Base-by-base conservation (phyloP, 2,888 invertebrate genomes). In the Amphimallon solstitiale region DNA sequence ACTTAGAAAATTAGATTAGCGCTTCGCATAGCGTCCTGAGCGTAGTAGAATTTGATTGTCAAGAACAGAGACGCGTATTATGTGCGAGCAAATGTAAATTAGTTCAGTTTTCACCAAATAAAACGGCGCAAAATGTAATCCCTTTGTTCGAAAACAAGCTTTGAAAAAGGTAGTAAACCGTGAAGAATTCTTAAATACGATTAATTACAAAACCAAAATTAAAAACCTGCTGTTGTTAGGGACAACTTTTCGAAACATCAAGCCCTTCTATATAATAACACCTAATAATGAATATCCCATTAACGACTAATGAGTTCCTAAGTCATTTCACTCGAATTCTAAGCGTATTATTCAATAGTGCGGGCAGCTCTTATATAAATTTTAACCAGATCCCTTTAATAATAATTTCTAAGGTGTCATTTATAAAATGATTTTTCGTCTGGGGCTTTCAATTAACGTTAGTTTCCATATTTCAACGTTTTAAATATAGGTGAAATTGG, bases 271-370 rank as follows among this genome's bases (percentile, higher is more conserved):
- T 29, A 29, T 29, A 29, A 29, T 56, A 67, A 72, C 69, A 72
- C 70, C 69, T 71, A 70, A 29, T 29, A 68, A 72, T 70, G 70
- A 71, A 70, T 72, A 69, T 66, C 69, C 69, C 69, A 70, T 71
- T 72, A 71, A 69, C 62, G 69, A 67, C 70, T 71, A 72, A 72
- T 69, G 69, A 72, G 71, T 71, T 72, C 68, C 66, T 65, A 70
- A 70, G 70, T 69, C 67, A 70, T 60, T 72, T 71, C 68, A 68
- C 66, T 66, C 46, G 46, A 70, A 70, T 71, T 46, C 69, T 23
- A 21, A 51, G 52, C 65, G 68, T 67, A 72, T 66, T 63, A 68
- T 71, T 71, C 65, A 65, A 67, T 68, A 52, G 66, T 61, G 60
- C 54, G 29, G 29, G 5, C 29, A n/a, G n/a, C n/a, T n/a, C 29